A percentile compares a stretch with the other conserved stretches of the same genome.
phyloP scores from a whole-genome alignment of 2,888 invertebrate species.

The Margaritifera margaritifera region DNA sequence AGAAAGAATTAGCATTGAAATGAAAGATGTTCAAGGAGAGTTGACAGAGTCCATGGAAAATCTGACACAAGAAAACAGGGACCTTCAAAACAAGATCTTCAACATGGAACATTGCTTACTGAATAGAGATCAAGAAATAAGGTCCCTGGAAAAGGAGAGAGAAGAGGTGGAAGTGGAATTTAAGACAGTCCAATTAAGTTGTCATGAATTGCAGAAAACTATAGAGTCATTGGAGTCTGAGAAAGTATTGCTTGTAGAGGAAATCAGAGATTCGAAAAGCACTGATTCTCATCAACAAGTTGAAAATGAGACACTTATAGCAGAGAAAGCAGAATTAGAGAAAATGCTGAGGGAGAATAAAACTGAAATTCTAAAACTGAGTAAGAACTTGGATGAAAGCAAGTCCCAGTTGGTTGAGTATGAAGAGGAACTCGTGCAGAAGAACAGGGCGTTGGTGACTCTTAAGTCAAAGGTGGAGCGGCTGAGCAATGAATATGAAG shows the following conservation, averaged over 20 bases:
- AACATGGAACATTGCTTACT: conserved; percentile 15
- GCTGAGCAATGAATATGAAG: too few species aligned
- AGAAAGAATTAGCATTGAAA: conserved; percentile 23
- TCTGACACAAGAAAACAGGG: conserved; percentile 20
- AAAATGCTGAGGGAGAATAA: conserved; percentile 6
- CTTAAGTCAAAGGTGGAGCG: not conserved
- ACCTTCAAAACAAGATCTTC: conserved; percentile 17
- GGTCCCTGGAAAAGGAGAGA: conserved; percentile 16
- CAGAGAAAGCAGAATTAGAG: conserved; percentile 2
- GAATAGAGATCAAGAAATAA: conserved; percentile 14
- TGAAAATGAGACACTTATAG: conserved; percentile 1
- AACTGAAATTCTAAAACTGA: conserved; percentile 11
- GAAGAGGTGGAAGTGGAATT: conserved; percentile 14
- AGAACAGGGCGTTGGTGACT: not conserved
- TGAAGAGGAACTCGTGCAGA: conserved; percentile 5
- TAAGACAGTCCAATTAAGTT: not conserved
- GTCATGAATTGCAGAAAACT: too few species aligned
- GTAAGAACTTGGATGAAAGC: not conserved
- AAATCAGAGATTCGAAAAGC: too few species aligned
- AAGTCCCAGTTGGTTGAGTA: conserved; percentile 1
- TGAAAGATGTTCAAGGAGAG: conserved; percentile 13
- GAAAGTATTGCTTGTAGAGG: too few species aligned
- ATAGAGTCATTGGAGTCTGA: too few species aligned
- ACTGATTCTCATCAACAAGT: not conserved
- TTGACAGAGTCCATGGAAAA: conserved; percentile 15